These are phyloP conservation scores for Drosophila glabriapex DNA, from an alignment of 2,888 invertebrate species.

Conservation along the genomic window DNA sequence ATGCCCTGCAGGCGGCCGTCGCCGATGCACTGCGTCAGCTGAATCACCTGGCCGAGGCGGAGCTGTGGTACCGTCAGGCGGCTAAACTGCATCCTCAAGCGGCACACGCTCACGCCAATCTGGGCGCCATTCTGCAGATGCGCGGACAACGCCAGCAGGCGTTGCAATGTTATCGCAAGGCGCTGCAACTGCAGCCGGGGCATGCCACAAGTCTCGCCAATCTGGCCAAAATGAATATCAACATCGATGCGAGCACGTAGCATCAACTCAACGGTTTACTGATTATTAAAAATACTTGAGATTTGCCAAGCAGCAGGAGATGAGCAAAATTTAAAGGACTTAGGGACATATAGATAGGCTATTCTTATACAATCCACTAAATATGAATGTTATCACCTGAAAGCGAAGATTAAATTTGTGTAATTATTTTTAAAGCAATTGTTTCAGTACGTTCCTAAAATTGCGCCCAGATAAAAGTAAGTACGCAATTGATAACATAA, in stretches of 20 bases:
- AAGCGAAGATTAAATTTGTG: constrained; percentile 1
- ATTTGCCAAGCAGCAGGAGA: constrained; percentile 15
- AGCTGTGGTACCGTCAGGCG: constrained; percentile 91
- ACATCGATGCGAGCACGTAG: constrained; percentile 58
- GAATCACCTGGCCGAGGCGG: constrained; percentile 91
- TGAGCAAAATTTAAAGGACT: not conserved
- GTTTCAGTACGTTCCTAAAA: not conserved
- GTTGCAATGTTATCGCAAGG: constrained; percentile 92
- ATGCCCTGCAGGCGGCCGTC: constrained; percentile 93
- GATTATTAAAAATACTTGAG: not conserved
- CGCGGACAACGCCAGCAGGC: constrained; percentile 95
- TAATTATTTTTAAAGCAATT: constrained; percentile 12
- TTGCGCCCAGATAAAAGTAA: not conserved
- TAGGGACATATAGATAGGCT: constrained; percentile 13
- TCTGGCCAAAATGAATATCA: constrained; percentile 88
- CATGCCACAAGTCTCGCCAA: constrained; percentile 95
- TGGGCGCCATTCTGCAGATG: constrained; percentile 96
- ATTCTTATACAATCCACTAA: constrained; percentile 22
- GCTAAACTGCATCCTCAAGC: constrained; percentile 88
- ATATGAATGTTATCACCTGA: constrained; percentile 12
- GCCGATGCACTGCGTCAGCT: constrained; percentile 94
- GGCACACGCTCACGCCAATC: constrained; percentile 95
- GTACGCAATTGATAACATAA: too few species aligned
- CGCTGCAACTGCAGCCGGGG: constrained; percentile 93
- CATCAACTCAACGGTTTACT: constrained; percentile 12